phyloP scores from a whole-genome alignment of 2,797 vertebrate genomes.

The Spatula clypeata region DNA sequence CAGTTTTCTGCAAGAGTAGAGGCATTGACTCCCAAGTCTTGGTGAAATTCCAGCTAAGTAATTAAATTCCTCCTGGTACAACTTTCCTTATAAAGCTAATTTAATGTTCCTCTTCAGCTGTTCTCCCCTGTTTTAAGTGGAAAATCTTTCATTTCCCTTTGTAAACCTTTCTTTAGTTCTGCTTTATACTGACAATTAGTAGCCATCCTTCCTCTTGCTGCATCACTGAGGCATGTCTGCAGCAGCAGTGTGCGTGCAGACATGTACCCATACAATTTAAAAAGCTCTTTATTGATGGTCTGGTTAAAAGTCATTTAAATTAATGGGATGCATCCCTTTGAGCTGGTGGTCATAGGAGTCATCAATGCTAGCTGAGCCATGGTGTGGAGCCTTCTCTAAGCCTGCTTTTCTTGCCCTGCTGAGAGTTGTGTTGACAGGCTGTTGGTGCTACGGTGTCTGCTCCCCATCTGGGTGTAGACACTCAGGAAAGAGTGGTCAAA shows the following conservation, averaged over 20 bases:
- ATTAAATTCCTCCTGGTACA: constrained; percentile 35
- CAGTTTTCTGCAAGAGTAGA: constrained; percentile 41
- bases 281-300: not conserved
- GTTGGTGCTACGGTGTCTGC: fast-evolving
- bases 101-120: constrained; percentile 48
- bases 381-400: not conserved
- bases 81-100: constrained; percentile 43
- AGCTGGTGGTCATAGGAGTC: not conserved
- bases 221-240: not conserved
- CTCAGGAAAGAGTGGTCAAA: not conserved
- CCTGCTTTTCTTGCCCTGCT: not conserved
- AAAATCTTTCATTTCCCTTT: constrained; percentile 42
- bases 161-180: constrained; percentile 44
- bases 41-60: constrained; percentile 42
- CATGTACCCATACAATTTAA: not conserved
- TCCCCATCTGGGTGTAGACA: not conserved
- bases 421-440: not conserved
- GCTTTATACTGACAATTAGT: not conserved
- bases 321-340: not conserved
- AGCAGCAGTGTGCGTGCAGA: fast-evolving
- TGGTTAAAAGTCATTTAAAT: not conserved
- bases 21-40: constrained; percentile 51
- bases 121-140: not conserved
- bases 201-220: not conserved
- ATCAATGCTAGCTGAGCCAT: fast-evolving